A percentile compares a stretch with the other conserved stretches of the same genome.
Conservation (phyloP, 2,888 invertebrate genomes). For the Dysmachus trigonus region DNA sequence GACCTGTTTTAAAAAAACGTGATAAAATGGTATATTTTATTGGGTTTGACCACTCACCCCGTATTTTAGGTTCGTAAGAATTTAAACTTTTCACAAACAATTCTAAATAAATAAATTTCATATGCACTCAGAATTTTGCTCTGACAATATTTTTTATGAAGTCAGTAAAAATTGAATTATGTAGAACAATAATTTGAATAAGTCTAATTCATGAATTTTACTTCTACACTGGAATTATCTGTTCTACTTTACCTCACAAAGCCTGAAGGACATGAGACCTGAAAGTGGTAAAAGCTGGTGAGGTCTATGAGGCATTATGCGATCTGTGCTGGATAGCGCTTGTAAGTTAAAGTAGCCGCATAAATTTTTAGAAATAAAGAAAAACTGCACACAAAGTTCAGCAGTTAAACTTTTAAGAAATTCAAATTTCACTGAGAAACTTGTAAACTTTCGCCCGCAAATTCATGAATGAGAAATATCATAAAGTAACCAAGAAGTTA, state of each 20-base stretch:
- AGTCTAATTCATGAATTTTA: neutral
- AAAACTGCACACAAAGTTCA: conserved; percentile 9
- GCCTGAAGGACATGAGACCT: neutral
- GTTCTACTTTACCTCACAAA: neutral
- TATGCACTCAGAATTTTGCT: no score
- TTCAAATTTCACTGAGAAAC: conserved; percentile 9
- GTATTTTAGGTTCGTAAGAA: no score
- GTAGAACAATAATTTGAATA: neutral
- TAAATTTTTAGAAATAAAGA: conserved; percentile 1
- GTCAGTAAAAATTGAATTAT: no score
- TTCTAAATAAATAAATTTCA: no score
- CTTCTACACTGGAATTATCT: neutral
- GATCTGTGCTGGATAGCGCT: neutral
- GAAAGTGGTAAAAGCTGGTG: neutral
- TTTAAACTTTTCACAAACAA: no score
- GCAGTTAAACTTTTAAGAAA: conserved; percentile 25
- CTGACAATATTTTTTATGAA: no score
- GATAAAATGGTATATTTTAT: no score
- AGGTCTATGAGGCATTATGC: neutral
- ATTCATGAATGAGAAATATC: conserved; percentile 26
- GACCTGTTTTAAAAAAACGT: no score
- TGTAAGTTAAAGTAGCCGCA: neutral
- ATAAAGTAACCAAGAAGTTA: conserved; percentile 6
- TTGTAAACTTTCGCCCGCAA: neutral
- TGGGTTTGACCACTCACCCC: no score